phyloP scores from a whole-genome alignment of 92 coral and sea anemone species.

The Muricea muricata region DNA sequence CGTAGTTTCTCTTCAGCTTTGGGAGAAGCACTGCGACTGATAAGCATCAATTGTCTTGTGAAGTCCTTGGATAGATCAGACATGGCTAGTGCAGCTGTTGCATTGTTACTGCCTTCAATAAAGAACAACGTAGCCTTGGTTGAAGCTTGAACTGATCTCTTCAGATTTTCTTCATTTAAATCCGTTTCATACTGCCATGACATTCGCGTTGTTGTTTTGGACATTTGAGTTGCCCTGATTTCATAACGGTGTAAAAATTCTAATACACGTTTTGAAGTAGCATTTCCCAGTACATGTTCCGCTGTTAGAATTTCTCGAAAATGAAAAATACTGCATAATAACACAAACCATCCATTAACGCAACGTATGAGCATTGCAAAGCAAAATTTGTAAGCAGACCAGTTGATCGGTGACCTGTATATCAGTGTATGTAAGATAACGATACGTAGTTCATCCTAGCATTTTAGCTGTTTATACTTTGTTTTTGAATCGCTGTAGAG shows the following conservation, averaged over 20 bases:
- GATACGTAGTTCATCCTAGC: background rate
- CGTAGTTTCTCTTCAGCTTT: conserved; percentile 69
- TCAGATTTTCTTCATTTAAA: conserved; percentile 66
- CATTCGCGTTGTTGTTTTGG: conserved; percentile 63
- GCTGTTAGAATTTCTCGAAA: background rate
- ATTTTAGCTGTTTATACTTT: background rate
- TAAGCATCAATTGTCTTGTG: conserved; percentile 82
- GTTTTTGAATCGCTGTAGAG: background rate
- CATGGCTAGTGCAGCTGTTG: conserved; percentile 63
- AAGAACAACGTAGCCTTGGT: conserved; percentile 71
- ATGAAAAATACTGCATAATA: conserved; percentile 2
- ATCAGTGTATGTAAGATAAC: background rate
- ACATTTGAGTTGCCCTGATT: conserved; percentile 60
- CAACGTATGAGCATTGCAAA: background rate
- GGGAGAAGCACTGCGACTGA: conserved; percentile 85
- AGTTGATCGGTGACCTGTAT: background rate
- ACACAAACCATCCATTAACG: conserved; percentile 20
- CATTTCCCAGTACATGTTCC: background rate
- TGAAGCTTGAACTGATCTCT: conserved; percentile 71
- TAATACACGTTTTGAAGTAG: conserved; percentile 46
- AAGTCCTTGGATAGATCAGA: conserved; percentile 83
- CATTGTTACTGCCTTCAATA: conserved; percentile 79
- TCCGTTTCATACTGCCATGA: conserved; percentile 83
- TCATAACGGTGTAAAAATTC: conserved; percentile 71
- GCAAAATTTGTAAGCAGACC: background rate